phyloP scores from a whole-genome alignment of 1,140 invertebrate species.

The Drosophila lowei region DNA sequence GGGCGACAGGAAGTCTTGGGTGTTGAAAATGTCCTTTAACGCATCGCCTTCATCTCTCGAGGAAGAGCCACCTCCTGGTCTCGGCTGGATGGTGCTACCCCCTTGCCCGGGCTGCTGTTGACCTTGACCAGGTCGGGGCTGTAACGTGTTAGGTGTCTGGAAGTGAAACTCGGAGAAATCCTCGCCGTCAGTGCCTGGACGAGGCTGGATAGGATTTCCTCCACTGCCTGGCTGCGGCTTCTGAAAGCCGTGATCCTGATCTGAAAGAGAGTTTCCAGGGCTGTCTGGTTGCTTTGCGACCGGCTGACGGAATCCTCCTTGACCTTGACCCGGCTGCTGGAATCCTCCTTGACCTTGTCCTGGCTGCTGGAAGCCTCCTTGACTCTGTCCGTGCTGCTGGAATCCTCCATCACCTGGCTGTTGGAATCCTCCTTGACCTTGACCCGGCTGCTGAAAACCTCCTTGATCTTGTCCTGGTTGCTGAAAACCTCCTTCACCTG shows the following conservation, averaged over 20 bases:
- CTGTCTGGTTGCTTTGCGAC: too few relatives aligned
- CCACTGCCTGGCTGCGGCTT: background rate
- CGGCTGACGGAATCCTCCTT: background rate
- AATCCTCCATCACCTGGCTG: background rate
- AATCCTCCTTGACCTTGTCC: background rate
- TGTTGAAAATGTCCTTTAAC: conserved; percentile 52
- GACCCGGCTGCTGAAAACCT: background rate
- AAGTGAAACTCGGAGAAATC: conserved; percentile 12
- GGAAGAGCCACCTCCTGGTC: background rate
- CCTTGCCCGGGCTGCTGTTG: background rate
- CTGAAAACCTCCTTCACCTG: background rate
- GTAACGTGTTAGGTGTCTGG: conserved; percentile 35
- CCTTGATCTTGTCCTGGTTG: background rate
- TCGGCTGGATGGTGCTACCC: conserved; percentile 15
- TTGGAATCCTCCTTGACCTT: background rate
- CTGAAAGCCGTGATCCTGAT: too few relatives aligned
- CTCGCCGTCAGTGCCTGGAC: conserved; percentile 14
- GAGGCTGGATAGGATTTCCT: conserved; percentile 19
- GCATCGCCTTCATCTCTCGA: conserved; percentile 3
- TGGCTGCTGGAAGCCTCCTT: background rate
- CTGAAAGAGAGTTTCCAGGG: too few relatives aligned
- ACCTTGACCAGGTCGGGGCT: conserved; percentile 35
- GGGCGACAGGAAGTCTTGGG: conserved; percentile 33
- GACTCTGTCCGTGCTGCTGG: conserved; percentile 6
- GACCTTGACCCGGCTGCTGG: background rate